Percentiles rank a stretch among this genome's conserved stretches.
These are phyloP conservation scores for Ditula angustiorana DNA, from an alignment of 2,888 invertebrate genomes.

Conservation along the genomic window DNA sequence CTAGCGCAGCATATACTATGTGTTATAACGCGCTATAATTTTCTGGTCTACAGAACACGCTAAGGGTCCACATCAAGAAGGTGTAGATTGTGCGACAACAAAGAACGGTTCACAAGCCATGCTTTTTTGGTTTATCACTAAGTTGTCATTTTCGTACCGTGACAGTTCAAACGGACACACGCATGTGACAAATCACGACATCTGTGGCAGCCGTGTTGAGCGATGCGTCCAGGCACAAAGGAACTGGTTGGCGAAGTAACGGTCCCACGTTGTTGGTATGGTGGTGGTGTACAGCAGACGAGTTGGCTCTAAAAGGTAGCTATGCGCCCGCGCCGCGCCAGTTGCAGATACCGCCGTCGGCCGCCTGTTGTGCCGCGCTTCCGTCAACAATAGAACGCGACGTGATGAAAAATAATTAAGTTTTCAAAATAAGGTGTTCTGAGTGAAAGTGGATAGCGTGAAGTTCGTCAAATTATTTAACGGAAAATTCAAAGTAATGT, in stretches of 20 bases:
- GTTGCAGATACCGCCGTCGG: conserved; percentile 32
- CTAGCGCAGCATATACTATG: neutral
- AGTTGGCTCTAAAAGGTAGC: conserved; percentile 41
- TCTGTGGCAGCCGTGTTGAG: neutral
- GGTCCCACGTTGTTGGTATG: conserved; percentile 23
- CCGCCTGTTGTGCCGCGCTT: conserved; percentile 18
- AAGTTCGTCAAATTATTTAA: neutral
- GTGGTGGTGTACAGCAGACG: conserved; percentile 32
- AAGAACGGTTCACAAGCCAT: neutral
- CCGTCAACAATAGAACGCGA: conserved; percentile 17
- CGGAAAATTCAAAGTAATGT: neutral
- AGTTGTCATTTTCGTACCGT: neutral
- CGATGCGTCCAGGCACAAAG: conserved; percentile 15
- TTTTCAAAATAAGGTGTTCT: neutral
- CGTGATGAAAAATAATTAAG: conserved; percentile 11
- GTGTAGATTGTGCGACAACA: too few relatives aligned
- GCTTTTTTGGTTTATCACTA: neutral
- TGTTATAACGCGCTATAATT: conserved; percentile 1
- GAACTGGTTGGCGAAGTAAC: conserved; percentile 35
- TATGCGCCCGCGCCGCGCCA: conserved; percentile 42
- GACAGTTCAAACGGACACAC: neutral
- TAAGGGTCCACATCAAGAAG: conserved; percentile 2
- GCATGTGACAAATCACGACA: neutral
- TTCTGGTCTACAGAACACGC: conserved; percentile 16
- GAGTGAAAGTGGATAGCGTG: conserved; percentile 23